Evolutionary conservation across 2,797 vertebrate species (phyloP).

Genomic region (Triplophysa bombifrons): DNA sequence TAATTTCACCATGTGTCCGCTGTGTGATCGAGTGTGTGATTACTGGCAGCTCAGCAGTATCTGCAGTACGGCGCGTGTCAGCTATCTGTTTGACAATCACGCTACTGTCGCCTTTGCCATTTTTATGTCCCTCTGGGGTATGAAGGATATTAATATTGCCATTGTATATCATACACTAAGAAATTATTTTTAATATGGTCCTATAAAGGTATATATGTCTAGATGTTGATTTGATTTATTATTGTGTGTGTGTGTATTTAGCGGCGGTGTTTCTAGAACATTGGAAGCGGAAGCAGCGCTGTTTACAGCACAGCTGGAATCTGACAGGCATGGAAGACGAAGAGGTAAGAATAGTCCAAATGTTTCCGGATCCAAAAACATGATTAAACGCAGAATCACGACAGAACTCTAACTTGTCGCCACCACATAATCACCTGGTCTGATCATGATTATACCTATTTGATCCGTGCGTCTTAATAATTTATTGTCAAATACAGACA

Average conservation of each 20-base stretch:
- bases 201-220: background rate
- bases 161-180: slow-evolving; percentile 2
- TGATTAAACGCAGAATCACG: slow-evolving; percentile 39
- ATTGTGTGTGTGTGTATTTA: slow-evolving; percentile 62
- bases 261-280: slow-evolving; percentile 96
- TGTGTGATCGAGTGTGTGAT: slow-evolving; percentile 93
- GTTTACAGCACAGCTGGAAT: slow-evolving; percentile 93
- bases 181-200: background rate
- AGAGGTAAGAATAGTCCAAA: slow-evolving; percentile 78
- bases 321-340: slow-evolving; percentile 93
- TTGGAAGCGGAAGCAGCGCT: slow-evolving; percentile 96
- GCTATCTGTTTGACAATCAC: slow-evolving; percentile 96
- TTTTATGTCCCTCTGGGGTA: slow-evolving; percentile 99
- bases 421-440: background rate
- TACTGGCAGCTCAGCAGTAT: slow-evolving; percentile 94
- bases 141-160: slow-evolving; percentile 17
- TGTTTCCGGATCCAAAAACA: slow-evolving; percentile 11
- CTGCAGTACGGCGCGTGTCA: slow-evolving; percentile 86
- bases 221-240: background rate
- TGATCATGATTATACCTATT: no score
- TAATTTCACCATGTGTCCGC: slow-evolving; percentile 97
- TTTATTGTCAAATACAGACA: no score
- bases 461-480: no score
- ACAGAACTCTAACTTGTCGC: slow-evolving; percentile 1
- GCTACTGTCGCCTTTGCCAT: slow-evolving; percentile 94